phyloP scores from a whole-genome alignment of 2,113 vertebrate genomes.

The Cyprinodon brontotheroides region DNA sequence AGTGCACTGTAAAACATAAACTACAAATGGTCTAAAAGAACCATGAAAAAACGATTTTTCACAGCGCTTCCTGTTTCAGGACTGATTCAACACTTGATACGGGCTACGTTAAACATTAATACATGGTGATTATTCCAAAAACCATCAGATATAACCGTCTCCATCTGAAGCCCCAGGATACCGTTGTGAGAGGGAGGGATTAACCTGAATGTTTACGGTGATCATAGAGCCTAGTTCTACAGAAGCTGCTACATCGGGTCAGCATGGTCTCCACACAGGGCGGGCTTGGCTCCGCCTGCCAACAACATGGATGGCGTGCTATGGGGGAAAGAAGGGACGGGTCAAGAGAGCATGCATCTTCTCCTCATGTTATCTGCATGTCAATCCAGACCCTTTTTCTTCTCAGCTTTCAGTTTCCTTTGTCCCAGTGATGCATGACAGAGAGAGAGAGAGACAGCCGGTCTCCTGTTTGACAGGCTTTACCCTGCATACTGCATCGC shows the following conservation, averaged over 20 bases:
- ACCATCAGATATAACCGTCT: not conserved
- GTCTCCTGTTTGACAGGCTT: conserved; percentile 46
- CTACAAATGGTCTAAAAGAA: not conserved
- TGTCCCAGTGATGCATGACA: conserved; percentile 69
- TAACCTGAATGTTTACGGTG: not conserved
- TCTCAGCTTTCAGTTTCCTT: conserved; percentile 30
- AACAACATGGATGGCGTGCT: conserved; percentile 10
- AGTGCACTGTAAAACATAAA: not conserved
- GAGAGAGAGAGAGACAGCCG: conserved; percentile 39
- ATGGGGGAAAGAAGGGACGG: conserved; percentile 31
- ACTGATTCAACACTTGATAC: not conserved
- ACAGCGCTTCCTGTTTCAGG: not conserved
- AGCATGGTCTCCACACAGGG: conserved; percentile 30
- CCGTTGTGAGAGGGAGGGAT: conserved; percentile 14
- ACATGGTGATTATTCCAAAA: not conserved
- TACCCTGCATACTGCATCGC: conserved; percentile 36
- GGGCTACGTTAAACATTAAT: not conserved
- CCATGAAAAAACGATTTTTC: too few species aligned
- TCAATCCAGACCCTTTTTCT: conserved; percentile 44
- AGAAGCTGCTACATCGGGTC: not conserved
- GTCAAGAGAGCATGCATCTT: conserved; percentile 65
- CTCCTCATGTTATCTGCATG: conserved; percentile 73
- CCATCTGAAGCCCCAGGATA: not conserved
- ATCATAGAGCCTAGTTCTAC: not conserved
- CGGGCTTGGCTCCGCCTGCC: conserved; percentile 18